Conservation (phyloP, 2,797 vertebrate genomes). For the Sebastes iracundus region DNA sequence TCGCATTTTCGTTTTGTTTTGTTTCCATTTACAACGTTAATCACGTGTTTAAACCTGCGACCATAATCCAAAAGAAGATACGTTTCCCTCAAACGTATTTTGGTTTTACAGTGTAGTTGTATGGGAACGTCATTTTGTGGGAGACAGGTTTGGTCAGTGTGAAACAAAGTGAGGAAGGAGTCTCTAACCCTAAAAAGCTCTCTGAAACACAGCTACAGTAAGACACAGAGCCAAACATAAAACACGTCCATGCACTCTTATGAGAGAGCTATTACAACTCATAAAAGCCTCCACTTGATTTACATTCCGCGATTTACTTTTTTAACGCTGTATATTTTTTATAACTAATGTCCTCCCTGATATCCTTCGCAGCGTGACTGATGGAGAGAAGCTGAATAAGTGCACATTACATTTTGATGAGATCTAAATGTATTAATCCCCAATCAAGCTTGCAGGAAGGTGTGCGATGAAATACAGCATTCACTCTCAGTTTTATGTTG, state of each 20-base stretch:
- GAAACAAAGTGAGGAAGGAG: constrained; percentile 24
- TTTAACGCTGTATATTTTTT: constrained; percentile 48
- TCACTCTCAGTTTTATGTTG: constrained; percentile 12
- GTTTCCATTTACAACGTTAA: too few relatives aligned
- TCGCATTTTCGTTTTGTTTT: too few relatives aligned
- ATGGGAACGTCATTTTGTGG: too few relatives aligned
- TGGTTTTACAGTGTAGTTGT: too few relatives aligned
- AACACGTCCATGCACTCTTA: constrained; percentile 25
- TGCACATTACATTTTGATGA: constrained; percentile 59
- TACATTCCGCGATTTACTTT: constrained; percentile 27
- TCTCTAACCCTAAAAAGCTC: neutral
- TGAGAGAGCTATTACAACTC: constrained; percentile 34
- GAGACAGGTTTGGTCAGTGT: neutral
- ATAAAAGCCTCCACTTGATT: constrained; percentile 56
- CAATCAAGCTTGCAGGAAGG: constrained; percentile 12
- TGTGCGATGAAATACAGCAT: constrained; percentile 1
- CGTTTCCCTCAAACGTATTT: too few relatives aligned
- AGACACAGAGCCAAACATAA: constrained; percentile 29
- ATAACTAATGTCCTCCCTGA: constrained; percentile 28
- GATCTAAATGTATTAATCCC: constrained; percentile 50
- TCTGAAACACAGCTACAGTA: neutral
- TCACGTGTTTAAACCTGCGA: too few relatives aligned
- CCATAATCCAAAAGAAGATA: too few relatives aligned
- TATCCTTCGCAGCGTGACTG: constrained; percentile 38
- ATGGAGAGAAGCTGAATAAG: constrained; percentile 41